Evolutionary conservation across 2,888 invertebrate species (phyloP), one percentile per base, ranked within the genome.

Genomic region (Dasysyrphus albostriatus): DNA sequence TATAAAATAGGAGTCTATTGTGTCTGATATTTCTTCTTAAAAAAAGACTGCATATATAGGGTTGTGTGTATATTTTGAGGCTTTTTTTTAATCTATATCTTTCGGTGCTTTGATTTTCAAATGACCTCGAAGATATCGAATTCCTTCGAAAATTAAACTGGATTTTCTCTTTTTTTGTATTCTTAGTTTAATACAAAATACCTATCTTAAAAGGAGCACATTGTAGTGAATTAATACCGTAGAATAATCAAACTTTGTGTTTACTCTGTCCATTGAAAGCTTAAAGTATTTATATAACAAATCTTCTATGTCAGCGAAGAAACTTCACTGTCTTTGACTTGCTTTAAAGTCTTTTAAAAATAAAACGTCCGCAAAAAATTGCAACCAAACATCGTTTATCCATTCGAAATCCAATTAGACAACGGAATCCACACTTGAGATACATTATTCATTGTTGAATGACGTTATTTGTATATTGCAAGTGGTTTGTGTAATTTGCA

Each of bases 71-170:
- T 47, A 32, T 49, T 37, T 16, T n/a, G n/a, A 63, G 69, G 73
- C 56, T 75, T 79, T 19, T 59, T 59, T 19, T 59, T 51, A 54
- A 44, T 70, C 47, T 39, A n/a, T 70, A 72, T 51, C 39, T 54
- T 19, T 54, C 32, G 16, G 47, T 80, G 58, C 29, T 59, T 51
- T 65, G 44, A 76, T 79, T 76, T 80, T 54, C 37, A 67, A 58
- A 80, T 76, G 80, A 80, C 84, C 84, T 80, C 84, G 75, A 80
- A 77, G 29, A 51, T 47, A 82, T 73, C 49, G 58, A 29, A 69
- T 75, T 56, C 69, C 29, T 47, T 63, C 8, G 10, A 32, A 54
- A 75, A 49, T 49, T 16, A 63, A 83, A 75, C 74, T 16, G 16
- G 83, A 74, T 83, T 63, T 24, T 42, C n/a, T 47, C 34, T 42